Evolutionary conservation across 2,888 invertebrate genomes (phyloP), one percentile per base, ranked within the genome.

Genomic region (Eupeodes latifasciatus): DNA sequence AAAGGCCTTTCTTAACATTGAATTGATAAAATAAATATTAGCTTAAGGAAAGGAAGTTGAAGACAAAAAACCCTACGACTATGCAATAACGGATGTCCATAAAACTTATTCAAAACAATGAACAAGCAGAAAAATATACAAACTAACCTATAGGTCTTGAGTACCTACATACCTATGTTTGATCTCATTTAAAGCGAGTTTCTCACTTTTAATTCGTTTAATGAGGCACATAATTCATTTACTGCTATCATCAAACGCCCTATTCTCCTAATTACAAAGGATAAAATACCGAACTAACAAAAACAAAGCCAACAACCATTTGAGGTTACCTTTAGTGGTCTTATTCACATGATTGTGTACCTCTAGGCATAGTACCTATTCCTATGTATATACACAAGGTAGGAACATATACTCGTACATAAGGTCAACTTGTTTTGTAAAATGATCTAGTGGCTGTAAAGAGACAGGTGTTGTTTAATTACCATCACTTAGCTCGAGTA

Each of bases 391-490:
- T 14, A 14, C 40, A 7, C 40, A 7, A 40, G 40, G 40, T 9
- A 40, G 5, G 6, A 40, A 7, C 9, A 40, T 40, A 40, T 3
- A 9, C 40, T 1, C 36, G 1, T 36, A 12, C 11, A 55, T 57
- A 27, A 55, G 53, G 14, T 53, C 80, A 84, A 76, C 86, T 83
- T 72, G 71, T 83, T 87, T 72, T 27, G 62, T 5, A 40, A 84
- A 77, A 87, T 83, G 83, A 82, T 87, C 80, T 80, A 84, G 57
- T 81, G 78, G 75, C 85, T 77, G 74, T 74, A 81, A 3, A 75
- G 66, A 53, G 85, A 85, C 88, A 88, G 88, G 88, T 88, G 88
- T 84, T 85, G 78, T 71, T 88, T 88, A 88, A 88, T 88, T 85
- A 81, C 85, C 81, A 81, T 81, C 78, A 85, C 78, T 78, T 77